phyloP scores from a whole-genome alignment of 2,797 vertebrate genomes.

The Odontamblyopus rebecca region DNA sequence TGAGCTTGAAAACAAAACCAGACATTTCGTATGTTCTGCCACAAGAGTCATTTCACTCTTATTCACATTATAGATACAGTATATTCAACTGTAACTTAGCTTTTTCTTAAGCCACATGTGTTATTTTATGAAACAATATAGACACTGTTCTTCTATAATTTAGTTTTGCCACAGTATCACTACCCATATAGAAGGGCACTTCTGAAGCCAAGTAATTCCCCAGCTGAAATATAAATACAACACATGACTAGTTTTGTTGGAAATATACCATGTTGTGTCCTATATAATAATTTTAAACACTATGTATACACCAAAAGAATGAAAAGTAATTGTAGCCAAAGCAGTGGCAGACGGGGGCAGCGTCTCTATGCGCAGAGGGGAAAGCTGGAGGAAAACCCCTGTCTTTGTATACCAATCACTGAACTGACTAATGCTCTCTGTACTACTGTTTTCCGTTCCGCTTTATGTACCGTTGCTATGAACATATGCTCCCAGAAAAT shows the following conservation, averaged over 20 bases:
- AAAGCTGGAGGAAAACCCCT: slow-evolving; percentile 69
- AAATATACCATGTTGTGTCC: slow-evolving; percentile 15
- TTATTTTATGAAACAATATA: slow-evolving; percentile 6
- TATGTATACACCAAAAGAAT: slow-evolving; percentile 47
- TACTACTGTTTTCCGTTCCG: slow-evolving; percentile 81
- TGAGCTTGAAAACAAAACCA: not conserved
- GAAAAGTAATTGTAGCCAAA: slow-evolving; percentile 50
- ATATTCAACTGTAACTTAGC: not conserved
- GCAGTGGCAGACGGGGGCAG: slow-evolving; percentile 42
- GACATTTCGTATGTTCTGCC: not conserved
- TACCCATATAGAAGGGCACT: slow-evolving; percentile 22
- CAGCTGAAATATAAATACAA: slow-evolving; percentile 8
- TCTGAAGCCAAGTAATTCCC: slow-evolving; percentile 7
- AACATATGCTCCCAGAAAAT: slow-evolving; percentile 79
- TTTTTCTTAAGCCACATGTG: not conserved
- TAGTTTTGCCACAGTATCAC: slow-evolving; percentile 10
- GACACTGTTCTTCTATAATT: slow-evolving; percentile 8
- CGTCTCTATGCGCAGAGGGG: slow-evolving; percentile 62
- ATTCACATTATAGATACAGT: not conserved
- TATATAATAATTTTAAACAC: slow-evolving; percentile 21
- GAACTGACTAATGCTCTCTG: slow-evolving; percentile 75
- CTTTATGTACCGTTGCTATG: slow-evolving; percentile 82
- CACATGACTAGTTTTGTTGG: slow-evolving; percentile 15
- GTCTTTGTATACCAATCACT: slow-evolving; percentile 73
- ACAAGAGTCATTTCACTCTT: slow-evolving; percentile 2